Evolutionary conservation across 2,797 vertebrate genomes (phyloP), one percentile per base, ranked within the genome.

Genomic region (Remorina albescens): DNA sequence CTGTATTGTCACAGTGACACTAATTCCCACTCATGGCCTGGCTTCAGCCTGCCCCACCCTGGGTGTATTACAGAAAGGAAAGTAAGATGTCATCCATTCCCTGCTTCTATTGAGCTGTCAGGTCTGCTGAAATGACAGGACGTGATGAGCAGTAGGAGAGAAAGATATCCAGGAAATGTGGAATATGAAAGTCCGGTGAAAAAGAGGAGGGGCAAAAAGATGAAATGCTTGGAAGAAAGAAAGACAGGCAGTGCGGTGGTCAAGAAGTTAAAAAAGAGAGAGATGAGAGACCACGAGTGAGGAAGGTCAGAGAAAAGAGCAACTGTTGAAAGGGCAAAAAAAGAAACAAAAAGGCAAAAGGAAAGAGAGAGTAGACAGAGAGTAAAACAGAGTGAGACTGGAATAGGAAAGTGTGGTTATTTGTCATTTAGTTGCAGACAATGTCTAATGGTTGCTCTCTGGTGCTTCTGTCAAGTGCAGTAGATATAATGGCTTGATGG

Each of bases 51-150:
- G 78, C 90, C 72, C 69, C 61, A 50, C 63, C 84, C 91, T 77
- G 78, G 47, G 49, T 41, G 23, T 26, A 19, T 53, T 16, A 34
- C 16, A 44, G 54, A 60, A 49, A 28, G 55, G 15, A 15, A 32
- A 71, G 65, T 49, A 50, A 81, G 83, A 50, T 77, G 57, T 76
- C 21, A 50, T 80, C 84, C 83, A 67, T 80, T 85, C 69, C 78
- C 89, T 89, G 88, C 85, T 76, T 88, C 78, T 65, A 71, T 80
- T 59, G 82, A 87, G 85, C 80, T 89, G 88, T 86, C 94, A 93
- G 88, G 83, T 88, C 88, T 81, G 83, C 92, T 92, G 83, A 93
- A 76, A 76, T 61, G 83, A 81, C 69, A 39, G 63, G 80, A 74
- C 23, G 67, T 74, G 76, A 83, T 7, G 54, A 90, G 87, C 77